A percentile compares a stretch with the other conserved stretches of the same genome.
phyloP scores from a whole-genome alignment of 1,140 invertebrate genomes.

The Meloidogyne chitwoodi region DNA sequence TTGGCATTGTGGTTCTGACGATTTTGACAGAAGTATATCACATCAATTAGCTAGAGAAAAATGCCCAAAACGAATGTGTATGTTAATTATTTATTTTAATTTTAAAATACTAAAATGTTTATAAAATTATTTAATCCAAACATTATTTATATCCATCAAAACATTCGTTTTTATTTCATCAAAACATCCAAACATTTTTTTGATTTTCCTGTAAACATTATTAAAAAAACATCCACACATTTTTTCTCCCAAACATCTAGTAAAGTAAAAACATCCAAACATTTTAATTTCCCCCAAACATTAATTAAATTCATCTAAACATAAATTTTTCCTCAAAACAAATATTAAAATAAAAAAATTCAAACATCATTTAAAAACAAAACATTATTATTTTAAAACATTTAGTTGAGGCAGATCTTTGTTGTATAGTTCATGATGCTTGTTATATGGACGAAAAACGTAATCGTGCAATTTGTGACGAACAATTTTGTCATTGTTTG shows the following conservation, averaged over 20 bases:
- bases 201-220: background rate
- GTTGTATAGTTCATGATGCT: slow-evolving; percentile 25
- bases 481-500: slow-evolving; percentile 28
- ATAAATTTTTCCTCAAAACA: too few relatives aligned
- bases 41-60: slow-evolving; percentile 19
- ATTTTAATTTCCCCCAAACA: too few relatives aligned
- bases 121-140: too few relatives aligned
- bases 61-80: slow-evolving; percentile 29
- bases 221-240: background rate
- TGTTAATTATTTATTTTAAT: too few relatives aligned
- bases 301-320: too few relatives aligned
- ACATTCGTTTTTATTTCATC: background rate
- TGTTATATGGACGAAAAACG: slow-evolving; percentile 29
- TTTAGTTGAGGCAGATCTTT: slow-evolving; percentile 28
- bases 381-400: background rate
- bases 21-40: slow-evolving; percentile 23
- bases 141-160: background rate
- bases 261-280: background rate
- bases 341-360: too few relatives aligned
- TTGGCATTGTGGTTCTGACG: slow-evolving; percentile 25
- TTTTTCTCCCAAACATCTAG: background rate
- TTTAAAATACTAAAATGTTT: too few relatives aligned
- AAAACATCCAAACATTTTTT: background rate
- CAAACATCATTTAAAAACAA: background rate
- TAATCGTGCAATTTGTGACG: slow-evolving; percentile 17